These are phyloP conservation scores for Clostera curtula DNA, from an alignment of 2,888 invertebrate genomes.

Conservation along the genomic window DNA sequence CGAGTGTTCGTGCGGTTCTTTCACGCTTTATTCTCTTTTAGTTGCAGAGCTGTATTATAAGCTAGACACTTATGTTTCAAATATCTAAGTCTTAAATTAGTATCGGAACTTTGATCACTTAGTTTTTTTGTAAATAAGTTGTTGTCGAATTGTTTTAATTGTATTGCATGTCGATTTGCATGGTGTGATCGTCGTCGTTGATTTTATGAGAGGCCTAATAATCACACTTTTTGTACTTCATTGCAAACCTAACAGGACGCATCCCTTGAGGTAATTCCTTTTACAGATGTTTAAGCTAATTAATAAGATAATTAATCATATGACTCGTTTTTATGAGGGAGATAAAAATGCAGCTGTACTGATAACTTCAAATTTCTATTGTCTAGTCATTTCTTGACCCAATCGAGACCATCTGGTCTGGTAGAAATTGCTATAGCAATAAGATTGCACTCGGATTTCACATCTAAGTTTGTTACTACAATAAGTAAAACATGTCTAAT, in stretches of 20 bases:
- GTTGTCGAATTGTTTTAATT: slow-evolving; percentile 11
- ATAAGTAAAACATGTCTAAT: no score
- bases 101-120: no score
- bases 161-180: neutral
- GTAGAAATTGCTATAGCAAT: no score
- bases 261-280: slow-evolving; percentile 63
- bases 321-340: no score
- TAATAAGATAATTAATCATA: neutral
- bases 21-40: neutral
- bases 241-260: slow-evolving; percentile 54
- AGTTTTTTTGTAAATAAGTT: slow-evolving; percentile 7
- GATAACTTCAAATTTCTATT: no score
- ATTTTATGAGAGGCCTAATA: slow-evolving; percentile 11
- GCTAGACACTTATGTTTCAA: no score
- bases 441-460: no score
- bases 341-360: no score
- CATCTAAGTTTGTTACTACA: no score
- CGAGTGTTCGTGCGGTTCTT: slow-evolving; percentile 9
- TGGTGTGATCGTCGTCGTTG: slow-evolving; percentile 17
- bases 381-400: no score
- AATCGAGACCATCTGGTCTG: no score
- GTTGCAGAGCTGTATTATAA: neutral
- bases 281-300: slow-evolving; percentile 2
- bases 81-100: no score
- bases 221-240: slow-evolving; percentile 30